Evolutionary conservation across 37 sponge, comb jelly and placozoan species (phyloP).

Genomic region (Geodia barretti): DNA sequence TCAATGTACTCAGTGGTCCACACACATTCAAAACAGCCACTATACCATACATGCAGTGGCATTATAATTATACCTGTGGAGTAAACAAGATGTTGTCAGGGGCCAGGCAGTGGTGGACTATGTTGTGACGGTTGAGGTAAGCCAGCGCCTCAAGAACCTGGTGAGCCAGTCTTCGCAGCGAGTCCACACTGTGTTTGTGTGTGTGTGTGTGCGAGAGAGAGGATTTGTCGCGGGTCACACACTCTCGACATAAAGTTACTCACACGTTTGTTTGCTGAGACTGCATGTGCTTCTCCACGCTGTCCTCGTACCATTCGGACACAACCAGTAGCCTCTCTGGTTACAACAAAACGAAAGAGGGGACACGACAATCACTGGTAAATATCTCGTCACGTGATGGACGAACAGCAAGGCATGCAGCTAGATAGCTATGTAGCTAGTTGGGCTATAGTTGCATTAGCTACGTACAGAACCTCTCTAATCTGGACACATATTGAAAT

Average conservation of each 20-base stretch:
- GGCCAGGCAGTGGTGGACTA: slow-evolving; percentile 65
- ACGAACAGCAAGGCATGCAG: no score
- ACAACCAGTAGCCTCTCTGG: slow-evolving; percentile 78
- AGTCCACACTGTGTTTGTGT: background rate
- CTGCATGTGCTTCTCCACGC: slow-evolving; percentile 68
- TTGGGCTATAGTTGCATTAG: no score
- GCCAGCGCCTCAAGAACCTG: slow-evolving; percentile 68
- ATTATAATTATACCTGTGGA: slow-evolving; percentile 43
- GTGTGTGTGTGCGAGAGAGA: no score
- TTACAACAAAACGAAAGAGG: background rate
- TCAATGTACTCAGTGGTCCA: no score
- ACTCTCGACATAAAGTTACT: background rate
- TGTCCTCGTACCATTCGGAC: slow-evolving; percentile 76
- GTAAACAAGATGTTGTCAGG: slow-evolving; percentile 63
- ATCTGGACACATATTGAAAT: no score
- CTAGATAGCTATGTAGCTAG: no score
- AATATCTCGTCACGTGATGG: no score
- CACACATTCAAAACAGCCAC: background rate
- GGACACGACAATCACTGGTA: no score
- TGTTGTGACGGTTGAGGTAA: slow-evolving; percentile 57
- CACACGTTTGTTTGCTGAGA: slow-evolving; percentile 22
- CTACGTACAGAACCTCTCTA: no score
- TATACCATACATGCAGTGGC: no score
- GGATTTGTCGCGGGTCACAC: no score
- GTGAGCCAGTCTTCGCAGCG: slow-evolving; percentile 29